Base-by-base conservation (phyloP, 2,113 vertebrate species). In the Vireo altiloquus region DNA sequence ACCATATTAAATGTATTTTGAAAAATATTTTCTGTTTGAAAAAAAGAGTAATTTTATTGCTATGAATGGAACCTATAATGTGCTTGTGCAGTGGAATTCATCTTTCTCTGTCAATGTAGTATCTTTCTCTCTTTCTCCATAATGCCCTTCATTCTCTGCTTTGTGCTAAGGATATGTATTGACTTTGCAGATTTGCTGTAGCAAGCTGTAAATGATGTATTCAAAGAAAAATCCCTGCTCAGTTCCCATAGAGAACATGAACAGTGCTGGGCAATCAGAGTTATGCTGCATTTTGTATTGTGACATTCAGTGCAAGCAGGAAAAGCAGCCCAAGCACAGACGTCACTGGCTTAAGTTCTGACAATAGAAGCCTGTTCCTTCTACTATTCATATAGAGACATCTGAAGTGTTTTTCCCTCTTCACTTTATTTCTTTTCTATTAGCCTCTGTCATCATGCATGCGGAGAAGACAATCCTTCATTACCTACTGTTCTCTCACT, bases 101-200 rank as follows among this genome's bases (percentile, higher is more conserved):
- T 78, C 82, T 95, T 94, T 91, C 78, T 77, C 69, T 94, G 91
- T 82, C 59, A 89, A 66, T 85, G 60, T 90, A 71, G 59, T 79
- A 77, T 86, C 86, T 92, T 89, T 77, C 81, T 88, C 57, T 82
- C 83, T 81, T 80, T 71, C 88, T 96, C 86, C 77, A 89, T 92
- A 90, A 95, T 82, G 87, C 63, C 69, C 89, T 94, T 96, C 93
- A 95, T 96, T 97, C 96, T 96, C 90, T 79, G 81, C 95, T 95
- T 97, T 96, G 92, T 95, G 64, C 76, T 91, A 79, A 90, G 70
- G 82, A 50, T 95, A 89, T 92, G 72, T 97, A 95, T 87, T 94
- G 95, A 95, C 94, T 94, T 83, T 92, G 80, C 83, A 95, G 92
- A 97, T 94, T 88, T 79, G 70, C 82, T 94, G 88, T 87, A 72